Conservation (phyloP, 2,888 invertebrate species). For the Xestia rhomboidea region DNA sequence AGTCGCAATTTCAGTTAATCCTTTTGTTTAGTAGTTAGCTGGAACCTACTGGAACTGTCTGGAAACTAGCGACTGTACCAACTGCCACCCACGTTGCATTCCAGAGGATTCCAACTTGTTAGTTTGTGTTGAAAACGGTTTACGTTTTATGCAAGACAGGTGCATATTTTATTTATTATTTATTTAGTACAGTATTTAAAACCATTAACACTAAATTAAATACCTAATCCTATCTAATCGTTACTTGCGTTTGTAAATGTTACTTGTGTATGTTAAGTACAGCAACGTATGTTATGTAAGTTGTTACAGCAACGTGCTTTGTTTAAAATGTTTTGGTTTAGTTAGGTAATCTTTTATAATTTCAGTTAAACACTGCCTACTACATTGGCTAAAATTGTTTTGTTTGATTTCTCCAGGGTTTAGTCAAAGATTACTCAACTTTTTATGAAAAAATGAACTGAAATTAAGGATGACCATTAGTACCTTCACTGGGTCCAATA, state of each 20-base stretch:
- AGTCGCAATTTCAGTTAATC: conserved; percentile 63
- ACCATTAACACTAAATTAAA: no score
- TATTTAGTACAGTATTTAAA: no score
- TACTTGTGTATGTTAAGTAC: background rate
- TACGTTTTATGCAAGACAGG: conserved; percentile 49
- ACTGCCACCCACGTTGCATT: conserved; percentile 51
- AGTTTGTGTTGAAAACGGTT: conserved; percentile 57
- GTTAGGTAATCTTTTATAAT: background rate
- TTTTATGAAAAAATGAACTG: background rate
- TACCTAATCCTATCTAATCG: no score
- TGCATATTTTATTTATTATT: no score
- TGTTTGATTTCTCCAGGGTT: background rate
- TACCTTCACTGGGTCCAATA: background rate
- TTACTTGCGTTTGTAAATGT: conserved; percentile 27
- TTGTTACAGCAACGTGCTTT: background rate
- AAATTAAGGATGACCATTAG: background rate
- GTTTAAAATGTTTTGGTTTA: background rate
- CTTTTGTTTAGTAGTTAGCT: conserved; percentile 69
- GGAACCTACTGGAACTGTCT: conserved; percentile 54
- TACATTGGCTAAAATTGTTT: background rate
- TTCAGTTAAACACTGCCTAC: background rate
- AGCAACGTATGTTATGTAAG: background rate
- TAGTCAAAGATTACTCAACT: background rate
- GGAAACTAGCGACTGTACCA: conserved; percentile 54
- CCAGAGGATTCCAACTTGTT: conserved; percentile 62